A percentile compares a stretch with the other conserved stretches of the same genome.
phyloP scores from a whole-genome alignment of 1,140 invertebrate species.

The Dreissena polymorpha region DNA sequence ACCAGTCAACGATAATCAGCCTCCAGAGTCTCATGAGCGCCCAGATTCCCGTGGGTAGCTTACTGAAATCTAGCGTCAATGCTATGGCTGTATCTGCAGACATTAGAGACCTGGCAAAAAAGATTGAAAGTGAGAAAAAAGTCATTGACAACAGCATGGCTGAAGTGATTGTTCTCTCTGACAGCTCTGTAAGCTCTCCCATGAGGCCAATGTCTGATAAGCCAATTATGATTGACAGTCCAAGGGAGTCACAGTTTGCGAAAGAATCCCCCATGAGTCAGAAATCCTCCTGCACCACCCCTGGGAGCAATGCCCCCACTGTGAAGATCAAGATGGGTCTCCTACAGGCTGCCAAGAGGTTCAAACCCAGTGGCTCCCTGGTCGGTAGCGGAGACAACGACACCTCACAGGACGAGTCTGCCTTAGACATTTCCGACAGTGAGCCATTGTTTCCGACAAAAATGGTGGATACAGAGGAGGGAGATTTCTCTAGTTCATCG shows the following conservation, averaged over 20 bases:
- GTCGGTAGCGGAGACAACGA: conserved; percentile 32
- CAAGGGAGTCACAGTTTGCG: too few relatives aligned
- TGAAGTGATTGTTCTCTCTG: conserved; percentile 32
- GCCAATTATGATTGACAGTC: neutral
- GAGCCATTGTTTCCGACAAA: conserved; percentile 27
- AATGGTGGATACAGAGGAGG: conserved; percentile 19
- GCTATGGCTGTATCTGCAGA: neutral
- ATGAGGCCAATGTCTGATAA: neutral
- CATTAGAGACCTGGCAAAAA: neutral
- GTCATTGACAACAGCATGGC: neutral
- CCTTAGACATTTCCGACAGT: conserved; percentile 38
- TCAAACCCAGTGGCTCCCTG: conserved; percentile 21
- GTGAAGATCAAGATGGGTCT: conserved; percentile 51
- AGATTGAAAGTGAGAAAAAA: too few relatives aligned
- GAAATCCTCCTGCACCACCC: neutral
- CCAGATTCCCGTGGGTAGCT: conserved; percentile 2
- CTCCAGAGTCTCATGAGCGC: conserved; percentile 27
- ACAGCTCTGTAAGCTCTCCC: conserved; percentile 29
- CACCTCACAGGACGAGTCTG: conserved; percentile 44
- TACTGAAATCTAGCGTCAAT: conserved; percentile 3
- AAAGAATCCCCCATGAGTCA: too few relatives aligned
- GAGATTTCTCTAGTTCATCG: conserved; percentile 9
- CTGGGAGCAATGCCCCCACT: conserved; percentile 17
- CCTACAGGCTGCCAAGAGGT: conserved; percentile 36
- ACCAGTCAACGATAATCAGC: neutral